Conservation (phyloP, 2,888 invertebrate species). For the Himalopsyche japonica region DNA sequence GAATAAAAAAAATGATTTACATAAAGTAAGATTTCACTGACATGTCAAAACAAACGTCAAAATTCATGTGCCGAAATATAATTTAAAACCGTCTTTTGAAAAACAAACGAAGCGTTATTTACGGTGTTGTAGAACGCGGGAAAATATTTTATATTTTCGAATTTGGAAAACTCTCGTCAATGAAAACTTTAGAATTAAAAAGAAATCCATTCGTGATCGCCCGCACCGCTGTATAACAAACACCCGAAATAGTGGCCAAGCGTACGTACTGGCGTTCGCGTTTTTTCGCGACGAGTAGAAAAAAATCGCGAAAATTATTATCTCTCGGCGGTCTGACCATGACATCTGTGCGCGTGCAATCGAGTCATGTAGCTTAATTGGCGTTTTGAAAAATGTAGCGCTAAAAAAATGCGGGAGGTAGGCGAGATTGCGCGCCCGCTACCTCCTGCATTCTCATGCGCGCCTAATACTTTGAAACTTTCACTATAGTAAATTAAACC, state of each 20-base stretch:
- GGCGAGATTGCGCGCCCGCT: neutral
- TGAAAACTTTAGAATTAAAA: neutral
- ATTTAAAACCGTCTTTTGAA: neutral
- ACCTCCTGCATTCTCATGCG: conserved; percentile 12
- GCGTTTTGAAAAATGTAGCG: conserved; percentile 21
- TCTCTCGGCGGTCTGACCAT: conserved; percentile 7
- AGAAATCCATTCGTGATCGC: neutral
- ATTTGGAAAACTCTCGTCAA: neutral
- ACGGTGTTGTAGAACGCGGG: neutral
- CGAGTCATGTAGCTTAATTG: conserved; percentile 17
- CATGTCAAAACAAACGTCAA: neutral
- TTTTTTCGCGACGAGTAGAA: conserved; percentile 9
- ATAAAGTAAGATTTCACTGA: neutral
- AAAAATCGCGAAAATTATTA: conserved; percentile 10
- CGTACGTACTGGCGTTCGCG: neutral
- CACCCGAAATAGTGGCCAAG: conserved; percentile 11
- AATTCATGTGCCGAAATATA: neutral
- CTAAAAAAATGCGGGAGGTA: conserved; percentile 13
- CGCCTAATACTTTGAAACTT: neutral
- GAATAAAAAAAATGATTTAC: neutral
- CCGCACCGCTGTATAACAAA: conserved; percentile 1
- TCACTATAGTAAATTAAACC: neutral
- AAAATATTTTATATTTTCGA: neutral
- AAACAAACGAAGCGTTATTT: neutral
- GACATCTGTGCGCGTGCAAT: conserved; percentile 21